Evolutionary conservation across 2,113 vertebrate species (phyloP).

Genomic region (Eublepharis macularius): DNA sequence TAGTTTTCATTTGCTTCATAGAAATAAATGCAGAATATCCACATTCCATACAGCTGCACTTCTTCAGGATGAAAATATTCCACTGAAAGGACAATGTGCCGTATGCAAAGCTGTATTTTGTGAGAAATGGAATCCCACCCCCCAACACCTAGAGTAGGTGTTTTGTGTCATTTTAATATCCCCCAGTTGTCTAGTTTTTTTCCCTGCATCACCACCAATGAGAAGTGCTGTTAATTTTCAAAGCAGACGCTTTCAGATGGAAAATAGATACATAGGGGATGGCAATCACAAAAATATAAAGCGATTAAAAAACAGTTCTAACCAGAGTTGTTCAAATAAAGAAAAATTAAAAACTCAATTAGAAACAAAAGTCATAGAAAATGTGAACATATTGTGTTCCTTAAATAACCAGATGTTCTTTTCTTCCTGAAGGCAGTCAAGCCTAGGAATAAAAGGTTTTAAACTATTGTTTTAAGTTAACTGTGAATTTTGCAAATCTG

Average conservation of each 20-base stretch:
- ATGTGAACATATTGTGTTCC: conserved; percentile 88
- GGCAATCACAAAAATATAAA: conserved; percentile 75
- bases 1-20: conserved; percentile 45
- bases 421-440: conserved; percentile 85
- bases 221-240: conserved; percentile 67
- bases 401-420: conserved; percentile 88
- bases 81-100: not conserved
- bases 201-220: conserved; percentile 50
- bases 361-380: conserved; percentile 90
- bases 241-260: conserved; percentile 62
- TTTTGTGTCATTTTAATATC: conserved; percentile 45
- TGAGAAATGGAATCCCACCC: conserved; percentile 33
- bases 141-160: conserved; percentile 27
- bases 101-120: conserved; percentile 26
- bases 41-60: conserved; percentile 6
- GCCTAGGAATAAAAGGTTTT: conserved; percentile 83
- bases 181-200: conserved; percentile 34
- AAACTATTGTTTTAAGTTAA: conserved; percentile 88
- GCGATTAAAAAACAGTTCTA: conserved; percentile 80
- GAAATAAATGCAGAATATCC: conserved; percentile 44
- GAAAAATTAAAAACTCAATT: conserved; percentile 82
- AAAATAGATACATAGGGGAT: conserved; percentile 60
- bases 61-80: conserved; percentile 32
- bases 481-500: conserved; percentile 85
- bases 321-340: conserved; percentile 78